A percentile compares a stretch with the other conserved stretches of the same genome.
Evolutionary conservation across 2,797 vertebrate species (phyloP).

Genomic region (Helostoma temminkii): DNA sequence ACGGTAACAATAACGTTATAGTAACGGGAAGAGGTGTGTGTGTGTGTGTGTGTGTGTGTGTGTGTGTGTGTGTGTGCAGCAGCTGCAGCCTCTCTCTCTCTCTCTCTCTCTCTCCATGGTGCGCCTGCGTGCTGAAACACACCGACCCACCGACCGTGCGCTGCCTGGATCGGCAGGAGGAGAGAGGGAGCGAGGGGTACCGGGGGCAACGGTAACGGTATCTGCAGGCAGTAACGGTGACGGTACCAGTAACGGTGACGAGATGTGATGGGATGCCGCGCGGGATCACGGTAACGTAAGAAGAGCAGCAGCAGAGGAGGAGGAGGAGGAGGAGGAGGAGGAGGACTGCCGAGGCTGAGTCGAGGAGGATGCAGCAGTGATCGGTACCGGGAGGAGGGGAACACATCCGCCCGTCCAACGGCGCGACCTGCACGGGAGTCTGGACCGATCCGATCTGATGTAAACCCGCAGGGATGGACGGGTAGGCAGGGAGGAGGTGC

Average conservation of each 20-base stretch:
- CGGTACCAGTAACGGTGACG: slow-evolving; percentile 49
- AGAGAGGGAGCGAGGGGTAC: slow-evolving; percentile 9
- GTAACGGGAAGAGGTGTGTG: slow-evolving; percentile 41
- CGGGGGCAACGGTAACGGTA: slow-evolving; percentile 39
- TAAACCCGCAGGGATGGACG: slow-evolving; percentile 64
- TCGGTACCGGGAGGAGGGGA: slow-evolving; percentile 60
- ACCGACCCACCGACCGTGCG: slow-evolving; percentile 32
- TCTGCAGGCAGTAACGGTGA: slow-evolving; percentile 32
- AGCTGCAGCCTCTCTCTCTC: slow-evolving; percentile 67
- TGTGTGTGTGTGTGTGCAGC: slow-evolving; percentile 50
- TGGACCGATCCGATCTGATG: slow-evolving; percentile 58
- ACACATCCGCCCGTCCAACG: slow-evolving; percentile 37
- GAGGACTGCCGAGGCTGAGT: slow-evolving; percentile 44
- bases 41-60: slow-evolving; percentile 21
- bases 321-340: slow-evolving; percentile 39
- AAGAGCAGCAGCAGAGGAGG: slow-evolving; percentile 41
- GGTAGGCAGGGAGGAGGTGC: slow-evolving; percentile 68
- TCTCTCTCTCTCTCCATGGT: slow-evolving; percentile 33
- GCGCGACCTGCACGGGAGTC: slow-evolving; percentile 28
- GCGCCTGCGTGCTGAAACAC: slow-evolving; percentile 68
- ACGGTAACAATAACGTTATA: slow-evolving; percentile 32
- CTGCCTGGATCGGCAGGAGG: slow-evolving; percentile 45
- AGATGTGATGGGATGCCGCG: slow-evolving; percentile 68
- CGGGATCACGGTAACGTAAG: slow-evolving; percentile 69
- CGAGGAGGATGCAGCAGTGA: slow-evolving; percentile 71